Evolutionary conservation across 1,140 invertebrate species (phyloP).

Genomic region (Anastrepha ludens): DNA sequence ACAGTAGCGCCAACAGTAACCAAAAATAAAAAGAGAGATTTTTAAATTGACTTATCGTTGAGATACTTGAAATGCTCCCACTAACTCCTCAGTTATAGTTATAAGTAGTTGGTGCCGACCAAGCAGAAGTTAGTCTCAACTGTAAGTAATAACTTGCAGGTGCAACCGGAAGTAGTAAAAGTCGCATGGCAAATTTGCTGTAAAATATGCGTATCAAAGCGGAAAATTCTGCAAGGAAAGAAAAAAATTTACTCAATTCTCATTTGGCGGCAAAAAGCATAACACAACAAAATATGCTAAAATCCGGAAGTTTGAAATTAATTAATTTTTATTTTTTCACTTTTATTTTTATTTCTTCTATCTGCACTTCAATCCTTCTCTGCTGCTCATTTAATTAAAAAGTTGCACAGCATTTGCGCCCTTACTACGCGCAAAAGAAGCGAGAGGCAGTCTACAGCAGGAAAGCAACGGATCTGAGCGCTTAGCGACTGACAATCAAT

Average conservation of each 20-base stretch:
- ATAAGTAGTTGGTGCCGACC: not conserved
- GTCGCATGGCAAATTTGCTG: not conserved
- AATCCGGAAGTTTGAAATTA: not conserved
- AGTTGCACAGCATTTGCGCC: slow-evolving; percentile 16
- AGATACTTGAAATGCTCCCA: no score
- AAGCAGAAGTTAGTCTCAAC: not conserved
- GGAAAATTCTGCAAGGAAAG: not conserved
- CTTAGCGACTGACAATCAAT: not conserved
- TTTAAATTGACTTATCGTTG: no score
- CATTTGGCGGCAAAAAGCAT: not conserved
- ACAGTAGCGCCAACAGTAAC: no score
- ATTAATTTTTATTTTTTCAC: not conserved
- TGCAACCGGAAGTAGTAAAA: not conserved
- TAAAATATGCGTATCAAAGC: not conserved
- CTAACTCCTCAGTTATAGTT: no score
- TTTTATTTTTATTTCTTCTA: slow-evolving; percentile 5
- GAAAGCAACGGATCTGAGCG: not conserved
- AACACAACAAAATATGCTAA: not conserved
- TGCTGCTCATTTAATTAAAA: slow-evolving; percentile 22
- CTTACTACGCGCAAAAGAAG: not conserved
- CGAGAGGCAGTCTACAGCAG: not conserved
- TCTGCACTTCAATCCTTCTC: not conserved
- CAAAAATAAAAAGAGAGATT: no score
- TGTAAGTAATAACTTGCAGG: not conserved
- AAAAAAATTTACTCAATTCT: not conserved